A percentile compares a stretch with the other conserved stretches of the same genome.
Evolutionary conservation across 1,140 invertebrate species (phyloP).

Genomic region (Calliopsis andreniformis): DNA sequence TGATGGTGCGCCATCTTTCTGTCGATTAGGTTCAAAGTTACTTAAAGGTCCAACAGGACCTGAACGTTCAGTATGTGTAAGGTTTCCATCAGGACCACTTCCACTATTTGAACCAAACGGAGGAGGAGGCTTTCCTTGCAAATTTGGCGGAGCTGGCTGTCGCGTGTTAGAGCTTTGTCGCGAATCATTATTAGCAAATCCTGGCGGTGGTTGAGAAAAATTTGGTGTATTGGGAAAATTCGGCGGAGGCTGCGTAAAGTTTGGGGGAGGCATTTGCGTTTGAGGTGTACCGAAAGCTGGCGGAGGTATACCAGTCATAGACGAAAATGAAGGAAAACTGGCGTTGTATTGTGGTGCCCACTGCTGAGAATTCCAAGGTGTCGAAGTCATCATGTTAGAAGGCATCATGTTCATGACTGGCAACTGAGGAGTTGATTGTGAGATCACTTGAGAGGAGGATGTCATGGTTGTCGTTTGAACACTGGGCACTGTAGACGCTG

Average conservation of each 20-base stretch:
- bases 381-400: slow-evolving; percentile 58
- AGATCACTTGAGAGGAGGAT: slow-evolving; percentile 13
- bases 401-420: slow-evolving; percentile 63
- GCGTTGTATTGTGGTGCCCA: slow-evolving; percentile 76
- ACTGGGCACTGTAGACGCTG: slow-evolving; percentile 27
- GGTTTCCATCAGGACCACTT: slow-evolving; percentile 26
- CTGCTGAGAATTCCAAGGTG: slow-evolving; percentile 74
- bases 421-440: slow-evolving; percentile 38
- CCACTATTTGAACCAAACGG: slow-evolving; percentile 34
- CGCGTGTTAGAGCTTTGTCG: slow-evolving; percentile 54
- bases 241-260: slow-evolving; percentile 70
- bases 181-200: slow-evolving; percentile 44
- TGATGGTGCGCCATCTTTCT: neutral
- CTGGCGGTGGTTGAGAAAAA: slow-evolving; percentile 66
- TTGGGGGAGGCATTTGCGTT: slow-evolving; percentile 60
- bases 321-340: slow-evolving; percentile 47
- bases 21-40: neutral
- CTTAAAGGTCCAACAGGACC: neutral
- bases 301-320: slow-evolving; percentile 22
- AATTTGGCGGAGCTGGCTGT: slow-evolving; percentile 7
- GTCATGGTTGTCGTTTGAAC: slow-evolving; percentile 15
- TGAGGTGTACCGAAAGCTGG: slow-evolving; percentile 2
- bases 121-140: slow-evolving; percentile 40
- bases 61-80: slow-evolving; percentile 48
- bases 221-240: slow-evolving; percentile 56